Percentiles rank a stretch among this genome's conserved stretches.
Conservation (phyloP, 2,113 vertebrate genomes). For the Eulacestoma nigropectus region DNA sequence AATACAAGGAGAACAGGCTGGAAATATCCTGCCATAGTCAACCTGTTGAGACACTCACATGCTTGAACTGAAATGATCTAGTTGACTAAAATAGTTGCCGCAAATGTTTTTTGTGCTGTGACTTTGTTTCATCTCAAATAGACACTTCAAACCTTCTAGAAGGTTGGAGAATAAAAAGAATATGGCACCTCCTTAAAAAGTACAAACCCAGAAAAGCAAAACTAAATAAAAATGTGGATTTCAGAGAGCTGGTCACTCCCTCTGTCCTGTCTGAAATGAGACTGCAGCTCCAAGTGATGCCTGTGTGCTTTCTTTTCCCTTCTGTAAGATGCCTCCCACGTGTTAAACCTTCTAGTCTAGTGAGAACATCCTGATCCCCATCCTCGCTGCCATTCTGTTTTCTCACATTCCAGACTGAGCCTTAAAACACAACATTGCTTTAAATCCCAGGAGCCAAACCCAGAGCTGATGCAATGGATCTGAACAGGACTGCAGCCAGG, state of each 20-base stretch:
- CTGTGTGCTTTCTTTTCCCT: neutral
- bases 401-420: neutral
- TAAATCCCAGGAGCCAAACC: neutral
- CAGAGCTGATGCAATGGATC: accelerated
- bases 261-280: neutral
- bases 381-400: neutral
- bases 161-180: neutral
- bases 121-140: neutral
- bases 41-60: neutral
- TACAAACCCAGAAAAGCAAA: neutral
- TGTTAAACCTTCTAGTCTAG: neutral
- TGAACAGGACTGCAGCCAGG: neutral
- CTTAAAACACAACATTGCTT: neutral
- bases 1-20: neutral
- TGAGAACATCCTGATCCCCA: neutral
- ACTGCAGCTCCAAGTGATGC: neutral
- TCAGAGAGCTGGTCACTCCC: neutral
- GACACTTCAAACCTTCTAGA: neutral
- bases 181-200: neutral
- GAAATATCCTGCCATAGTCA: neutral
- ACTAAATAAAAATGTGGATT: neutral
- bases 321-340: neutral
- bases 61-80: neutral
- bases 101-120: neutral
- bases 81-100: neutral